These are phyloP conservation scores for Nerophis lumbriciformis DNA, from an alignment of 2,113 vertebrate species.

Conservation along the genomic window DNA sequence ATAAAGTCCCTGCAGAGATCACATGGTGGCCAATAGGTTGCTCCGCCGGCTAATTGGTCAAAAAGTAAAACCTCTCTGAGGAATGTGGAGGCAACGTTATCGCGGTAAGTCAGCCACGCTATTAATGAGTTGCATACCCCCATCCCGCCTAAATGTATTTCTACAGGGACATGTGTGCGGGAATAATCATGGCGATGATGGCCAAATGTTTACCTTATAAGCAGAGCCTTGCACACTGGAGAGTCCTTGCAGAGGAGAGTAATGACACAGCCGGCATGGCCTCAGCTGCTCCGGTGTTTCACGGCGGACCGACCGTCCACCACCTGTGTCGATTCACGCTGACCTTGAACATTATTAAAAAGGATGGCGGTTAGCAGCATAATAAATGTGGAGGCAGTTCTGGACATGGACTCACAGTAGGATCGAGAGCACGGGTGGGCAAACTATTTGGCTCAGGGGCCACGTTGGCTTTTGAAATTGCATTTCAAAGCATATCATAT, in stretches of 20 bases:
- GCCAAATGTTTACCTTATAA: constrained; percentile 59
- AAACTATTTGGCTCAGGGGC: too few relatives aligned
- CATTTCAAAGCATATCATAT: too few relatives aligned
- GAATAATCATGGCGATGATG: constrained; percentile 58
- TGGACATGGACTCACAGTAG: too few relatives aligned
- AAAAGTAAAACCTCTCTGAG: constrained; percentile 59
- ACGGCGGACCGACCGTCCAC: constrained; percentile 7
- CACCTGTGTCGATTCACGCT: constrained; percentile 9
- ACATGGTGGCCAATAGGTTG: constrained; percentile 60
- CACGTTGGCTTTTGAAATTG: too few relatives aligned
- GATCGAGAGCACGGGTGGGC: too few relatives aligned
- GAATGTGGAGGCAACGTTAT: constrained; percentile 48
- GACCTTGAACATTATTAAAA: not conserved
- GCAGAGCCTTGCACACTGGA: constrained; percentile 31
- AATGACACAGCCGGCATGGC: constrained; percentile 24
- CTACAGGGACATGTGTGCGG: constrained; percentile 45
- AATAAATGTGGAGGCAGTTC: too few relatives aligned
- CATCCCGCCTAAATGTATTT: constrained; percentile 47
- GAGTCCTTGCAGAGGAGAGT: constrained; percentile 36
- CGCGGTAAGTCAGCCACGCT: constrained; percentile 35
- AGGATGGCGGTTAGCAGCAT: too few relatives aligned
- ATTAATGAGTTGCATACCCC: constrained; percentile 54
- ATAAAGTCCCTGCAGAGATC: constrained; percentile 62
- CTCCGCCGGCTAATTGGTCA: constrained; percentile 65
- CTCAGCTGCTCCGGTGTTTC: constrained; percentile 25